phyloP scores from a whole-genome alignment of 2,113 vertebrate genomes.

The Poicephalus gulielmi region DNA sequence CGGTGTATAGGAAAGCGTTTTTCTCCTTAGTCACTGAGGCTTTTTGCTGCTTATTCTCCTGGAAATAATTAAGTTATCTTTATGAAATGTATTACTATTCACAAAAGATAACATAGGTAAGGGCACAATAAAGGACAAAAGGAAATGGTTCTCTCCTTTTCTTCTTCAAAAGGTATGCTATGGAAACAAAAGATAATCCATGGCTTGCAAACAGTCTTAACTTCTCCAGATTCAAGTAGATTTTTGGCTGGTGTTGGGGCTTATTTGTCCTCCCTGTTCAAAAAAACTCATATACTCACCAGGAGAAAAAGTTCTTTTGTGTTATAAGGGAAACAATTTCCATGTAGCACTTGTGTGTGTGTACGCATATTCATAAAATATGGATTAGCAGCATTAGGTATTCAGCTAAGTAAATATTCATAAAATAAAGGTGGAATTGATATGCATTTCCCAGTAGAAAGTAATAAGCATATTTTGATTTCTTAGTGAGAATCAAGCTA shows the following conservation, averaged over 20 bases:
- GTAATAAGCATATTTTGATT: slow-evolving; percentile 37
- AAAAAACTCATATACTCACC: neutral
- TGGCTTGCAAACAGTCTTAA: neutral
- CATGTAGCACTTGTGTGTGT: slow-evolving; percentile 14
- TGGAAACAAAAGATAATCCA: neutral
- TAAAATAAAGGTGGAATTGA: slow-evolving; percentile 55
- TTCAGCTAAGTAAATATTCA: slow-evolving; percentile 61
- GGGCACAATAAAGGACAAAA: slow-evolving; percentile 3
- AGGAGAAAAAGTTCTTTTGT: neutral
- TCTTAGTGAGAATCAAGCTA: neutral
- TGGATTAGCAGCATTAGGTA: slow-evolving; percentile 50
- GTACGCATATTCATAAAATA: slow-evolving; percentile 59
- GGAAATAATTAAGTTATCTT: slow-evolving; percentile 50
- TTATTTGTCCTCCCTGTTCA: neutral
- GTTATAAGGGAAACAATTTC: slow-evolving; percentile 22
- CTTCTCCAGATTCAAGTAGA: neutral
- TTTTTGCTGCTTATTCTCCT: slow-evolving; percentile 15
- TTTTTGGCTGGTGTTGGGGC: neutral
- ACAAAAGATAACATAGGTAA: slow-evolving; percentile 20
- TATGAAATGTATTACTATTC: slow-evolving; percentile 16
- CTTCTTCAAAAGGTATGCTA: neutral
- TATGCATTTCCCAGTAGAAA: slow-evolving; percentile 29
- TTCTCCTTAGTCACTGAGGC: neutral
- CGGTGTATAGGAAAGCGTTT: neutral
- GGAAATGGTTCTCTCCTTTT: neutral